Evolutionary conservation across 37 sponge, comb jelly and placozoan genomes (phyloP).

Genomic region (Chondrosia reniformis): DNA sequence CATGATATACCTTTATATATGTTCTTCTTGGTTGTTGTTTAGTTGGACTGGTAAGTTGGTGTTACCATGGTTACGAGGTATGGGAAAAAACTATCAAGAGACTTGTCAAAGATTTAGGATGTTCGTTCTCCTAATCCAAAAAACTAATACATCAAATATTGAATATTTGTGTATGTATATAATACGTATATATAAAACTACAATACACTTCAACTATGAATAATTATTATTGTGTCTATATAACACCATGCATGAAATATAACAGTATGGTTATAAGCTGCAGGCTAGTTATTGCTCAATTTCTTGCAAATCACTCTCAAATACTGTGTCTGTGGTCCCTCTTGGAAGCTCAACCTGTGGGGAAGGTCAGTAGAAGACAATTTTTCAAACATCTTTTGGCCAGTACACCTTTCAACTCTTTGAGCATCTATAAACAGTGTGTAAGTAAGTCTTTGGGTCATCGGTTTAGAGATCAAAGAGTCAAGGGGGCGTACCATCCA

Average conservation of each 20-base stretch:
- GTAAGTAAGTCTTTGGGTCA: too few species aligned
- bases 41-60: neutral
- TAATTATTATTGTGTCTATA: too few species aligned
- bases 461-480: too few species aligned
- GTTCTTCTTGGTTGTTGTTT: neutral
- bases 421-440: too few species aligned
- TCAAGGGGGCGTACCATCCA: too few species aligned
- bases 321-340: neutral
- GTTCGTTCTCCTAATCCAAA: neutral
- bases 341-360: neutral
- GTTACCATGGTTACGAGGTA: neutral
- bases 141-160: neutral
- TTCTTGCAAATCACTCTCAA: neutral
- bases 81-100: neutral
- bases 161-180: neutral
- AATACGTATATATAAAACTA: too few species aligned
- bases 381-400: too few species aligned
- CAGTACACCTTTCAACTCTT: too few species aligned
- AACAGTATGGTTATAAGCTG: neutral
- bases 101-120: conserved; percentile 3
- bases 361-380: neutral
- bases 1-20: neutral
- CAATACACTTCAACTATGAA: too few species aligned
- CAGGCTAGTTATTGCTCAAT: neutral
- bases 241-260: neutral